Conservation (phyloP, 2,888 invertebrate genomes). For the Nomada ruficornis region DNA sequence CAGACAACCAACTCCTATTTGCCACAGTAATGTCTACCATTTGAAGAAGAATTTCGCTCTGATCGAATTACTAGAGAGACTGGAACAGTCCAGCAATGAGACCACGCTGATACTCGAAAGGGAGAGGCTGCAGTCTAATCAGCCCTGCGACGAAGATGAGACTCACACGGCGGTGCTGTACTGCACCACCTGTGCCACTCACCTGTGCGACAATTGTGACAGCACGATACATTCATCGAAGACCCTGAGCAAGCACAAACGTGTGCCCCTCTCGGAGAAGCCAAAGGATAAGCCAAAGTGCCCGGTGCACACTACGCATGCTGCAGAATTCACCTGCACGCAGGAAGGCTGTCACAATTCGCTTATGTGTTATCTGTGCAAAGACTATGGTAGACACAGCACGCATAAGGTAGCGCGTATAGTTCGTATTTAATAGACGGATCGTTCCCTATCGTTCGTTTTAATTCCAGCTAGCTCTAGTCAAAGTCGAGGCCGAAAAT, state of each 20-base stretch:
- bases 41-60: constrained; percentile 87
- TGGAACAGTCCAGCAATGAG: constrained; percentile 83
- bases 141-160: constrained; percentile 86
- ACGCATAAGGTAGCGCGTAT: constrained; percentile 84
- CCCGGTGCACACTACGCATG: constrained; percentile 85
- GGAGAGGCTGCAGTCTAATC: constrained; percentile 76
- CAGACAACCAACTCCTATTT: constrained; percentile 85
- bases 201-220: constrained; percentile 86
- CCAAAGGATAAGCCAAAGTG: constrained; percentile 86
- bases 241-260: constrained; percentile 85
- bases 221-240: constrained; percentile 85
- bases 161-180: constrained; percentile 86
- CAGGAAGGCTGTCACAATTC: constrained; percentile 86
- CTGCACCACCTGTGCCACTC: constrained; percentile 86
- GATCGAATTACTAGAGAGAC: constrained; percentile 85
- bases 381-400: constrained; percentile 86
- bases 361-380: constrained; percentile 87
- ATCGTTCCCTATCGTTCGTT: background rate
- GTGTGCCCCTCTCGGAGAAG: constrained; percentile 86
- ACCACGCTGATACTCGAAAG: constrained; percentile 77
- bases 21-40: constrained; percentile 84
- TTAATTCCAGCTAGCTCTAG: constrained; percentile 84
- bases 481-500: constrained; percentile 86
- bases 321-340: constrained; percentile 86
- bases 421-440: background rate